A percentile compares a stretch with the other conserved stretches of the same genome.
Evolutionary conservation across 2,797 vertebrate species (phyloP).

Genomic region (Tangara arthus): DNA sequence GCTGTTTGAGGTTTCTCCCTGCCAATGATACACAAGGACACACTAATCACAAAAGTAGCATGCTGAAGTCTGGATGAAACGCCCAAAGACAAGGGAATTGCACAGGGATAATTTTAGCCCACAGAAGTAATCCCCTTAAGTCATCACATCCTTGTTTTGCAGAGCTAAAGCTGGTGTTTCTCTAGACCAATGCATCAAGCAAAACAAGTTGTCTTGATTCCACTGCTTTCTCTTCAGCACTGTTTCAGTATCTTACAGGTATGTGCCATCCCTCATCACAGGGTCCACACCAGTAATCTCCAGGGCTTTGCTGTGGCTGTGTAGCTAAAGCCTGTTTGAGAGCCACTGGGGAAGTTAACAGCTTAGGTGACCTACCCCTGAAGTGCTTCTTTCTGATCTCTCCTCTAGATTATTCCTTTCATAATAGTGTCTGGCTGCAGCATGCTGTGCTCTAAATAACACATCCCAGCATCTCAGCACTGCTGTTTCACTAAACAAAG

Average conservation of each 20-base stretch:
- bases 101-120: conserved; percentile 8
- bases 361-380: not conserved
- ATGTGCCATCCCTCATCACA: not conserved
- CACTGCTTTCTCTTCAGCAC: not conserved
- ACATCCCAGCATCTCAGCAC: not conserved
- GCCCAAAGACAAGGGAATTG: conserved; percentile 11
- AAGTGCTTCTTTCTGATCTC: not conserved
- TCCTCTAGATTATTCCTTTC: conserved; percentile 16
- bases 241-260: not conserved
- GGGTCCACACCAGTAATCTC: rapidly evolving
- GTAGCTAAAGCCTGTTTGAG: not conserved
- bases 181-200: not conserved
- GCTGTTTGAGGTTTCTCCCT: not conserved
- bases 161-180: not conserved
- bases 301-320: not conserved
- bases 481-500: not conserved
- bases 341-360: not conserved
- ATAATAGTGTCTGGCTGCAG: not conserved
- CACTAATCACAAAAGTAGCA: not conserved
- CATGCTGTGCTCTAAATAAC: conserved; percentile 34
- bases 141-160: not conserved
- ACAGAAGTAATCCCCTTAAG: conserved; percentile 30
- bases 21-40: not conserved
- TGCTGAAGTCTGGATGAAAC: not conserved
- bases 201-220: not conserved